Evolutionary conservation across 2,113 vertebrate species (phyloP).

Genomic region (Hippocampus comes): DNA sequence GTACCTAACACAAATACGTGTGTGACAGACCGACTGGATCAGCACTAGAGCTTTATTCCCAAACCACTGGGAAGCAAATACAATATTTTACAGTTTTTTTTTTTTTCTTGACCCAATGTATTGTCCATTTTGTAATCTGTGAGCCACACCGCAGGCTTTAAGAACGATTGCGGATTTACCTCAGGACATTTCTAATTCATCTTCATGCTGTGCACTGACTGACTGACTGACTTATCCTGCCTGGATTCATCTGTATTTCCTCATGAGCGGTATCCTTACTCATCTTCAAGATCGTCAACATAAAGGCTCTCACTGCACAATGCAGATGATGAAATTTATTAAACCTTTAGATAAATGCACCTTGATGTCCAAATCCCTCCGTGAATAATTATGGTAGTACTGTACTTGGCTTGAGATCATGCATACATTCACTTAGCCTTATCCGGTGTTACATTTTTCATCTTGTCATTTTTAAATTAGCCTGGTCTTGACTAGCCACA

Average conservation of each 20-base stretch:
- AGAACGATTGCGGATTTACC: not conserved
- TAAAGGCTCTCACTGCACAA: not conserved
- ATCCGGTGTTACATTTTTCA: slow-evolving; percentile 18
- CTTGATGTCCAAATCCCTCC: slow-evolving; percentile 9
- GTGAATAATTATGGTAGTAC: slow-evolving; percentile 2
- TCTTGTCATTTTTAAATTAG: slow-evolving; percentile 11
- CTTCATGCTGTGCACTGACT: not conserved
- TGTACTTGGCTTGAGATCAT: slow-evolving; percentile 1
- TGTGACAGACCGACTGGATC: not conserved
- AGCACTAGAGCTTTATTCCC: not conserved
- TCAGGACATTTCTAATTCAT: not conserved
- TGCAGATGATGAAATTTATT: slow-evolving; percentile 18
- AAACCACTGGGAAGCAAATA: not conserved
- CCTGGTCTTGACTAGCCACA: not conserved
- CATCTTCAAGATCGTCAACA: slow-evolving; percentile 11
- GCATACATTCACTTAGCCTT: not conserved
- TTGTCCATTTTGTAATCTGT: no score
- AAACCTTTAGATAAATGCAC: not conserved
- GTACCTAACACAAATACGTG: not conserved
- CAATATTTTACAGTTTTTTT: no score
- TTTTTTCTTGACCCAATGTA: no score
- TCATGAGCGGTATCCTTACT: slow-evolving; percentile 2
- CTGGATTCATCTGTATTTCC: not conserved
- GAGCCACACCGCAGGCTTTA: no score
- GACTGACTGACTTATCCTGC: not conserved